Evolutionary conservation across 2,888 invertebrate species (phyloP).

Genomic region (Drosophila formosana): DNA sequence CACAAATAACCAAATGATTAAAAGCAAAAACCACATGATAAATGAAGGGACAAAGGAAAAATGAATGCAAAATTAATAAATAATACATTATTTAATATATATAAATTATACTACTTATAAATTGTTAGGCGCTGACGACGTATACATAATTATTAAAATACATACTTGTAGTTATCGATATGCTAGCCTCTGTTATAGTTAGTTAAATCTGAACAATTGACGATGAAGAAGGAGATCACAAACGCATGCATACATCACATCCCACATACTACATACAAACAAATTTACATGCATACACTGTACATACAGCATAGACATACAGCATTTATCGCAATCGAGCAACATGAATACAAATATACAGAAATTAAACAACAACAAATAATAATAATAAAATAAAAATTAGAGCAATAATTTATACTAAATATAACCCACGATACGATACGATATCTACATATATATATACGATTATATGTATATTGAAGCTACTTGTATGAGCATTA

Average conservation of each 20-base stretch:
- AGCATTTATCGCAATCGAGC: conserved; percentile 57
- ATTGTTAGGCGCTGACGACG: conserved; percentile 47
- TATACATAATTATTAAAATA: conserved; percentile 36
- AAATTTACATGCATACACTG: conserved; percentile 52
- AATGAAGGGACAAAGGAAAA: not conserved
- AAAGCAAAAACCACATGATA: conserved; percentile 13
- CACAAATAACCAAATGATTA: conserved; percentile 43
- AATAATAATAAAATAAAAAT: conserved; percentile 29
- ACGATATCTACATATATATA: conserved; percentile 37
- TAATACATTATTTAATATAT: conserved; percentile 60
- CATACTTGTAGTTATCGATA: conserved; percentile 49
- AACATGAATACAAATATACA: conserved; percentile 52
- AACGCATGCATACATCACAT: conserved; percentile 15
- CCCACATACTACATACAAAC: conserved; percentile 42
- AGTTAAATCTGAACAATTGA: conserved; percentile 64
- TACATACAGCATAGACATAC: conserved; percentile 59
- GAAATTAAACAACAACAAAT: conserved; percentile 1
- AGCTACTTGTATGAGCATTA: conserved; percentile 53
- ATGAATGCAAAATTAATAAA: conserved; percentile 39
- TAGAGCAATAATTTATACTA: conserved; percentile 71
- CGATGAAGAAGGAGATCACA: conserved; percentile 16
- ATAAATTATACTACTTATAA: conserved; percentile 51
- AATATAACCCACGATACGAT: conserved; percentile 35
- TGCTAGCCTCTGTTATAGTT: conserved; percentile 75
- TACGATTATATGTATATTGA: conserved; percentile 54